phyloP scores from a whole-genome alignment of 2,113 vertebrate species.

The Eulemur macaco region DNA sequence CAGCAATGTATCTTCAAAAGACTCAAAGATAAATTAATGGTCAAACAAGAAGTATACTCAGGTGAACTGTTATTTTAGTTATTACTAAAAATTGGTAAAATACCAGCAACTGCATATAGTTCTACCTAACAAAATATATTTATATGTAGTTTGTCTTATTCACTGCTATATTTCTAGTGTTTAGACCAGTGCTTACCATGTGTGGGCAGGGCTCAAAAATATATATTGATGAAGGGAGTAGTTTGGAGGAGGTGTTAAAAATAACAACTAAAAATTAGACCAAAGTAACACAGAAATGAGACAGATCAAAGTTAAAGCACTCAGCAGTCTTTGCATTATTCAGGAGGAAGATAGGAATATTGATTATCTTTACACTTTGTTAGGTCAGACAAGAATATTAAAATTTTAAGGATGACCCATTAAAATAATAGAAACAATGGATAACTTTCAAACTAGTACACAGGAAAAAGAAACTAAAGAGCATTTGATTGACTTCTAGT shows the following conservation, averaged over 20 bases:
- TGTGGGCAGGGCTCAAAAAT: not conserved
- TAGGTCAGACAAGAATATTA: conserved; percentile 24
- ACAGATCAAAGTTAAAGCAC: conserved; percentile 52
- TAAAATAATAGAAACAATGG: conserved; percentile 40
- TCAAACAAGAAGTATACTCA: not conserved
- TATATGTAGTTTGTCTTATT: not conserved
- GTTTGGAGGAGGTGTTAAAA: not conserved
- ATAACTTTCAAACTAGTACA: conserved; percentile 7
- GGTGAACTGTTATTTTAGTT: not conserved
- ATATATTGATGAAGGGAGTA: not conserved
- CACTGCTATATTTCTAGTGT: not conserved
- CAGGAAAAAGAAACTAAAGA: not conserved
- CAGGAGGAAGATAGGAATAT: conserved; percentile 3
- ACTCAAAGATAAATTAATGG: not conserved
- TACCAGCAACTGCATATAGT: not conserved
- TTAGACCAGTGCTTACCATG: not conserved
- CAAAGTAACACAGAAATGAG: not conserved
- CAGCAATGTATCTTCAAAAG: not conserved
- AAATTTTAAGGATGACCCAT: conserved; percentile 54
- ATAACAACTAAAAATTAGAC: conserved; percentile 3
- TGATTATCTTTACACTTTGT: conserved; percentile 53
- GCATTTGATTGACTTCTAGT: not conserved
- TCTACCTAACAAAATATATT: not conserved
- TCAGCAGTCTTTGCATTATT: conserved; percentile 42
- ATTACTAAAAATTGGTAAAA: conserved; percentile 11